A percentile compares a stretch with the other conserved stretches of the same genome.
phyloP scores from a whole-genome alignment of 2,797 vertebrate genomes.

The Pseudopleuronectes americanus region DNA sequence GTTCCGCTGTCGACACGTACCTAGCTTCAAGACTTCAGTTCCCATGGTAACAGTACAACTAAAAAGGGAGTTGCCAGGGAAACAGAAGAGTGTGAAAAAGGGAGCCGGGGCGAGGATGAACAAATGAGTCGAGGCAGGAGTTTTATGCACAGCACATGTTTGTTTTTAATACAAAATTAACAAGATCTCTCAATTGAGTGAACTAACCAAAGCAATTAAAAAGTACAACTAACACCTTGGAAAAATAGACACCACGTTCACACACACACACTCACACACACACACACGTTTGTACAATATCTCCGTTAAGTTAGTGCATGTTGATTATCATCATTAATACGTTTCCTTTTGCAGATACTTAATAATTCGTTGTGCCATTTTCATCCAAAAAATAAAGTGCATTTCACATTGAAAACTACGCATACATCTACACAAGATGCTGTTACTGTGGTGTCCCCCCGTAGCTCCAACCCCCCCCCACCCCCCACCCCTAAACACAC shows the following conservation, averaged over 20 bases:
- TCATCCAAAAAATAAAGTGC: slow-evolving; percentile 88
- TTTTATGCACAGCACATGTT: slow-evolving; percentile 87
- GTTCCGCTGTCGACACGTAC: slow-evolving; percentile 62
- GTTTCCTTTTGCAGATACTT: slow-evolving; percentile 88
- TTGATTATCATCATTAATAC: slow-evolving; percentile 85
- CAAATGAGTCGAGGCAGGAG: slow-evolving; percentile 67
- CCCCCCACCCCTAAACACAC: background rate
- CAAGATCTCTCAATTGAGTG: slow-evolving; percentile 83
- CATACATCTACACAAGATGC: slow-evolving; percentile 86
- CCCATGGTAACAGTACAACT: slow-evolving; percentile 81
- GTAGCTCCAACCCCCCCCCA: slow-evolving; percentile 12
- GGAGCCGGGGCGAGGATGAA: slow-evolving; percentile 34
- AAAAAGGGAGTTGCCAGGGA: slow-evolving; percentile 77
- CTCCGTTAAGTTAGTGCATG: slow-evolving; percentile 87
- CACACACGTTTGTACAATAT: slow-evolving; percentile 78
- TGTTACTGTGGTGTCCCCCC: slow-evolving; percentile 68
- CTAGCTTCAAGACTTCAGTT: slow-evolving; percentile 70
- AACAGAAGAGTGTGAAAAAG: slow-evolving; percentile 65
- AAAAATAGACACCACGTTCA: slow-evolving; percentile 89
- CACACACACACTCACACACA: slow-evolving; percentile 69
- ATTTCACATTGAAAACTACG: slow-evolving; percentile 87
- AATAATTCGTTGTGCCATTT: slow-evolving; percentile 85
- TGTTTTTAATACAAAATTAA: slow-evolving; percentile 89
- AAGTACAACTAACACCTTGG: slow-evolving; percentile 87
- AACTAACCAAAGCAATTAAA: slow-evolving; percentile 87